Conservation (phyloP, 2,797 vertebrate genomes). For the Melanotaenia pygmaea region DNA sequence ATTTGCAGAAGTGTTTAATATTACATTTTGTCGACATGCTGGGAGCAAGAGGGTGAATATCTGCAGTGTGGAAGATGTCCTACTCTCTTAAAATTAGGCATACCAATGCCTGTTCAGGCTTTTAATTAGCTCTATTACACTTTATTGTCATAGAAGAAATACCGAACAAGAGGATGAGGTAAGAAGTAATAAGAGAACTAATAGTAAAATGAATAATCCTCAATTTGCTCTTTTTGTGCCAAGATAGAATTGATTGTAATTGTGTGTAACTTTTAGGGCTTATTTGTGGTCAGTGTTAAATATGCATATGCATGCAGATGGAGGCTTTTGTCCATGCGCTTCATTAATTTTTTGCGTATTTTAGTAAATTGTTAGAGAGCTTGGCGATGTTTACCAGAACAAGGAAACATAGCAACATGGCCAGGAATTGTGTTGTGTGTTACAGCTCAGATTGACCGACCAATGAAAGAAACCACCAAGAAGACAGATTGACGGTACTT, state of each 20-base stretch:
- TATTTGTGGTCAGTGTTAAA: too few relatives aligned
- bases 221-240: slow-evolving; percentile 50
- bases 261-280: slow-evolving; percentile 10
- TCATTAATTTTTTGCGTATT: too few relatives aligned
- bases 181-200: slow-evolving; percentile 71
- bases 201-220: slow-evolving; percentile 72
- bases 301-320: too few relatives aligned
- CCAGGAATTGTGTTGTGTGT: too few relatives aligned
- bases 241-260: slow-evolving; percentile 64
- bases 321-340: too few relatives aligned
- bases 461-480: too few relatives aligned
- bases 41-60: slow-evolving; percentile 55
- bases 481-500: too few relatives aligned
- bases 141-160: slow-evolving; percentile 68
- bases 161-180: slow-evolving; percentile 68
- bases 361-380: too few relatives aligned
- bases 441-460: too few relatives aligned
- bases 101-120: slow-evolving; percentile 65
- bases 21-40: slow-evolving; percentile 73
- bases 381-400: too few relatives aligned
- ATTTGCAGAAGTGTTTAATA: slow-evolving; percentile 79
- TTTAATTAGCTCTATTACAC: slow-evolving; percentile 74
- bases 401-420: too few relatives aligned
- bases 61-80: slow-evolving; percentile 57
- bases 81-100: slow-evolving; percentile 69